Conservation (phyloP, 2,888 invertebrate species). For the Calliscelio sp. region DNA sequence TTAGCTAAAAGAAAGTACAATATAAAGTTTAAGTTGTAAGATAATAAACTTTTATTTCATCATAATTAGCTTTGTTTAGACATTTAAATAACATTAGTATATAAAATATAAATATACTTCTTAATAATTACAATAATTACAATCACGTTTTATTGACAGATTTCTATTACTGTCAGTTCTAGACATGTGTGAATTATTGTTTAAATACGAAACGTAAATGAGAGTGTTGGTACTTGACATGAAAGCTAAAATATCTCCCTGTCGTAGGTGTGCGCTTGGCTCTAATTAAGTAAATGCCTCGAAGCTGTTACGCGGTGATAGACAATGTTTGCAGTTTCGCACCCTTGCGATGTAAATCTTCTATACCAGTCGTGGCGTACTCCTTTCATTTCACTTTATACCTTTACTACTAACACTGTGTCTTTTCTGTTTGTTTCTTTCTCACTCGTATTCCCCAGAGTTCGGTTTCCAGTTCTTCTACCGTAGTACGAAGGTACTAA, state of each 20-base stretch:
- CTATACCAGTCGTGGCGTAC: conserved; percentile 46
- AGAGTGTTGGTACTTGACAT: conserved; percentile 68
- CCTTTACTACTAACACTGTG: conserved; percentile 50
- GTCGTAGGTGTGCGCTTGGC: conserved; percentile 74
- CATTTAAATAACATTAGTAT: too few relatives aligned
- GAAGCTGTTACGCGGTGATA: conserved; percentile 76
- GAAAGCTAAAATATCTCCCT: conserved; percentile 68
- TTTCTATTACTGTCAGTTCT: conserved; percentile 29
- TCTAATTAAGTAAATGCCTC: conserved; percentile 83
- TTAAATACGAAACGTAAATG: conserved; percentile 54
- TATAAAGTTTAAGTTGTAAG: too few relatives aligned
- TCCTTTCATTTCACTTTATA: conserved; percentile 59
- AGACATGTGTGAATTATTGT: conserved; percentile 47
- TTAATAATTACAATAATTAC: too few relatives aligned
- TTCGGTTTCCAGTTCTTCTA: conserved; percentile 74
- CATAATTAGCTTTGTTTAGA: too few relatives aligned
- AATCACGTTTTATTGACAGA: conserved; percentile 25
- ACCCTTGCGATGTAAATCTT: conserved; percentile 73
- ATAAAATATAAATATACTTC: too few relatives aligned
- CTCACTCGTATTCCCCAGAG: conserved; percentile 63
- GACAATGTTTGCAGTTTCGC: conserved; percentile 79
- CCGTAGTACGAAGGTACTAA: conserved; percentile 73
- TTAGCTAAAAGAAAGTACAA: too few relatives aligned
- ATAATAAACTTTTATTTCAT: too few relatives aligned
- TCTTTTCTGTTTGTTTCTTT: conserved; percentile 59